These are phyloP conservation scores for Andrena dorsata DNA, from an alignment of 2,888 invertebrate genomes.

Conservation along the genomic window DNA sequence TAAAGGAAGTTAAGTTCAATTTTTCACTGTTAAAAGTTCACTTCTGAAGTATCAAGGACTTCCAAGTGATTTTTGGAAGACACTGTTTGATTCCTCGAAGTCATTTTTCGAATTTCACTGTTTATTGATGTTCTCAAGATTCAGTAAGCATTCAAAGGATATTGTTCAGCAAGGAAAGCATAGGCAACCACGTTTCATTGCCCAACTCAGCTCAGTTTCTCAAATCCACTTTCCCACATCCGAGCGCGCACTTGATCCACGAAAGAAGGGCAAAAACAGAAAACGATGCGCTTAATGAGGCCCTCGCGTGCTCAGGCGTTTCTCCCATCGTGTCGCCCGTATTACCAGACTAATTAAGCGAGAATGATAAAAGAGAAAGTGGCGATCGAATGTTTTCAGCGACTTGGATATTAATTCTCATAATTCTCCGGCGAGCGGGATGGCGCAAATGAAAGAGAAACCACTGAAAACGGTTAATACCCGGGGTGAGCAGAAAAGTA, in stretches of 20 bases:
- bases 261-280: slow-evolving; percentile 34
- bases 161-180: background rate
- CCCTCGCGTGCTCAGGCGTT: slow-evolving; percentile 51
- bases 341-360: slow-evolving; percentile 53
- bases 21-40: too few relatives aligned
- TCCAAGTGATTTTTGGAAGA: too few relatives aligned
- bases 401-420: slow-evolving; percentile 19
- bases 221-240: slow-evolving; percentile 35
- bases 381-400: background rate
- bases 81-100: too few relatives aligned
- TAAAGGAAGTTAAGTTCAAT: too few relatives aligned
- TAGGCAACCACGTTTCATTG: slow-evolving; percentile 6
- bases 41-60: too few relatives aligned
- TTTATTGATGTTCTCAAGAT: background rate
- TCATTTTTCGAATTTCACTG: background rate
- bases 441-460: slow-evolving; percentile 22
- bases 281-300: slow-evolving; percentile 54
- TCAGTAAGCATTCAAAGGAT: background rate
- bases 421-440: slow-evolving; percentile 4
- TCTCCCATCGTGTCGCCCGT: slow-evolving; percentile 41
- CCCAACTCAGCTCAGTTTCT: background rate
- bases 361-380: slow-evolving; percentile 58
- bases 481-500: slow-evolving; percentile 5
- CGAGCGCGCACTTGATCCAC: background rate
- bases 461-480: background rate